phyloP scores from a whole-genome alignment of 2,797 vertebrate genomes.

The Mergus octosetaceus region DNA sequence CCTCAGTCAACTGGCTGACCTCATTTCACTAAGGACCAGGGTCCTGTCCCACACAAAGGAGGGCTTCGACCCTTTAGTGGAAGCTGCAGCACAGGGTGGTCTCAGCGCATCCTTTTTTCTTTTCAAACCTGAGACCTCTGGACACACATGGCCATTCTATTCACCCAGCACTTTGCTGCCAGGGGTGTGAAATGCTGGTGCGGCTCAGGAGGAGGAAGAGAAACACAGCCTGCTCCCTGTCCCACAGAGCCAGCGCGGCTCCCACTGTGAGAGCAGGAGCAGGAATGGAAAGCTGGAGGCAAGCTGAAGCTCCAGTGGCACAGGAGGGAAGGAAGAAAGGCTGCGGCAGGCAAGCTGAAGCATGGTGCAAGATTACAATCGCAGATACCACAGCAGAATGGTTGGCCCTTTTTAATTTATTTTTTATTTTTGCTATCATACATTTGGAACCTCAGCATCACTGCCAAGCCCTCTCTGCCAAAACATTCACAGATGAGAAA shows the following conservation, averaged over 20 bases:
- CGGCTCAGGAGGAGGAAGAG: neutral
- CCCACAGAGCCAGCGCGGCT: neutral
- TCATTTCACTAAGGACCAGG: neutral
- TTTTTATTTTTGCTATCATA: neutral
- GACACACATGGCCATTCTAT: fast-evolving
- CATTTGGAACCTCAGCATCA: neutral
- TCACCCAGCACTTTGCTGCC: neutral
- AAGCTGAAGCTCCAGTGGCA: neutral
- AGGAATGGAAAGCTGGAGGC: neutral
- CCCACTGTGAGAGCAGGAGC: neutral
- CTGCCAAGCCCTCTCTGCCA: neutral
- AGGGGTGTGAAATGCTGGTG: neutral
- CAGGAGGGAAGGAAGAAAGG: neutral
- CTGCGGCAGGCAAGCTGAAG: neutral
- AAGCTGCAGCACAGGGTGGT: neutral
- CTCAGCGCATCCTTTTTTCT: neutral
- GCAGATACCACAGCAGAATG: neutral
- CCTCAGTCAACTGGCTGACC: neutral
- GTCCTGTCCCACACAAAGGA: neutral
- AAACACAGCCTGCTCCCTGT: neutral
- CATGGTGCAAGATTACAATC: neutral
- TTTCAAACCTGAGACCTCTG: neutral
- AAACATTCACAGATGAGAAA: neutral
- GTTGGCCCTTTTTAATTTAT: neutral
- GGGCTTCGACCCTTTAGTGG: neutral